phyloP scores from a whole-genome alignment of 2,113 vertebrate species.

The Antechinus stuartii region DNA sequence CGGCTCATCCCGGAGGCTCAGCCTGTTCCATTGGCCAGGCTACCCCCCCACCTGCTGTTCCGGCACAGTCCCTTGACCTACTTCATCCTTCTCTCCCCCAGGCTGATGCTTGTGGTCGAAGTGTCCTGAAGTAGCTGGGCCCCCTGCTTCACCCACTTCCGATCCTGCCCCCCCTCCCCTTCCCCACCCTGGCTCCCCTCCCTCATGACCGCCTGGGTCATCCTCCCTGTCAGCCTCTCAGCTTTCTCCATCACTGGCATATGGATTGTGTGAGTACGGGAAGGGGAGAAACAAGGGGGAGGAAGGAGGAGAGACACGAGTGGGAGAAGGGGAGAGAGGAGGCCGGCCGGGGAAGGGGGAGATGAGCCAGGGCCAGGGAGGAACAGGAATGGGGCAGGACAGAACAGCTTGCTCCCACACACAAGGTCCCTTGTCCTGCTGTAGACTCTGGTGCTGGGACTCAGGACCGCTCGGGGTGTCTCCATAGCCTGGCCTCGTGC shows the following conservation, averaged over 20 bases:
- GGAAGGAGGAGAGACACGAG: neutral
- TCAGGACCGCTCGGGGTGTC: slow-evolving; percentile 46
- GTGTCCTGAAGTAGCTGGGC: slow-evolving; percentile 68
- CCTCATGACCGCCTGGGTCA: slow-evolving; percentile 97
- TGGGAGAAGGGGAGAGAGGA: neutral
- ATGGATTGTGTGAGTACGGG: slow-evolving; percentile 94
- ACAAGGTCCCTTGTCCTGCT: slow-evolving; percentile 52
- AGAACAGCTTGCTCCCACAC: slow-evolving; percentile 21
- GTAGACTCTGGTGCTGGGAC: slow-evolving; percentile 36
- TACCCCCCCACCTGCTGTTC: neutral
- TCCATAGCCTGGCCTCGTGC: slow-evolving; percentile 58
- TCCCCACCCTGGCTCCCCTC: slow-evolving; percentile 88
- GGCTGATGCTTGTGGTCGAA: slow-evolving; percentile 79
- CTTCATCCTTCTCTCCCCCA: slow-evolving; percentile 71
- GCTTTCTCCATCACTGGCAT: slow-evolving; percentile 96
- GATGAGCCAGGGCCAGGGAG: neutral
- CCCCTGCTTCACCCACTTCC: slow-evolving; percentile 65
- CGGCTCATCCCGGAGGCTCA: slow-evolving; percentile 5
- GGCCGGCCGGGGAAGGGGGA: neutral
- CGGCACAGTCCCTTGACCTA: slow-evolving; percentile 45
- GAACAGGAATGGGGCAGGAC: neutral
- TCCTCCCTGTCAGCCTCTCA: slow-evolving; percentile 95
- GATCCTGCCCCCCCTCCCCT: slow-evolving; percentile 79
- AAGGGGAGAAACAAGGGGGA: neutral
- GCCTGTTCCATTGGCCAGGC: slow-evolving; percentile 5